These are phyloP conservation scores for Myotis brandtii DNA, from an alignment of 2,113 vertebrate genomes.

Conservation along the genomic window DNA sequence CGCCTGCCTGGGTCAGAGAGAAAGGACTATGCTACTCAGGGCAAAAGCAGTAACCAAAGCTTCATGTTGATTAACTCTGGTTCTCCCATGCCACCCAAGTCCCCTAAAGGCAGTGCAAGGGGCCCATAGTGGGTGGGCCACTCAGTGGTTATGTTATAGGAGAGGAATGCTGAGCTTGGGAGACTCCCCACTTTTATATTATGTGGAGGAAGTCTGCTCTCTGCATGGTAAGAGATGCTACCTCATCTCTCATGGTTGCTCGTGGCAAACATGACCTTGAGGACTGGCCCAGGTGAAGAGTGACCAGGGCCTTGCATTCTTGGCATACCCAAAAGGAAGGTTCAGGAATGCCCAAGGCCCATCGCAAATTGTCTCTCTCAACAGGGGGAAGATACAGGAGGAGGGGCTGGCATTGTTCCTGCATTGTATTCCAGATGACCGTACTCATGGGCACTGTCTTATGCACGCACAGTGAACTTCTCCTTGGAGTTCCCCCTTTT, in stretches of 20 bases:
- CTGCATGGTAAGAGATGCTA: background rate
- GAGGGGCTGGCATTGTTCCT: background rate
- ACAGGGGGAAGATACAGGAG: too few species aligned
- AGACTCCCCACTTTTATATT: background rate
- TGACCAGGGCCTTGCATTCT: background rate
- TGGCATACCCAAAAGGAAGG: background rate
- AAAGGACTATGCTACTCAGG: background rate
- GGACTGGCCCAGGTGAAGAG: background rate
- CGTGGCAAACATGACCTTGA: background rate
- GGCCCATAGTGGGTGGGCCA: fast-evolving
- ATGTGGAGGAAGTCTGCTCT: background rate
- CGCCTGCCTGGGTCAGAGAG: background rate
- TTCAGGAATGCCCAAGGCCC: background rate
- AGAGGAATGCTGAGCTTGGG: background rate
- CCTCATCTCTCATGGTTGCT: background rate
- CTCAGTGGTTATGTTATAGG: too few species aligned
- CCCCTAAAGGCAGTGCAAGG: background rate
- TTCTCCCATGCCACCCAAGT: background rate
- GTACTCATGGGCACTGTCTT: fast-evolving
- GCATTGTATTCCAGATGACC: background rate
- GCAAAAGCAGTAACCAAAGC: background rate
- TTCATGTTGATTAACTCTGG: background rate
- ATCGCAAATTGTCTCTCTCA: background rate
- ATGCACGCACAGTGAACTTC: fast-evolving
- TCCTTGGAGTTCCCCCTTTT: background rate